Evolutionary conservation across 2,113 vertebrate genomes (phyloP).

Genomic region (Erinaceus europaeus): DNA sequence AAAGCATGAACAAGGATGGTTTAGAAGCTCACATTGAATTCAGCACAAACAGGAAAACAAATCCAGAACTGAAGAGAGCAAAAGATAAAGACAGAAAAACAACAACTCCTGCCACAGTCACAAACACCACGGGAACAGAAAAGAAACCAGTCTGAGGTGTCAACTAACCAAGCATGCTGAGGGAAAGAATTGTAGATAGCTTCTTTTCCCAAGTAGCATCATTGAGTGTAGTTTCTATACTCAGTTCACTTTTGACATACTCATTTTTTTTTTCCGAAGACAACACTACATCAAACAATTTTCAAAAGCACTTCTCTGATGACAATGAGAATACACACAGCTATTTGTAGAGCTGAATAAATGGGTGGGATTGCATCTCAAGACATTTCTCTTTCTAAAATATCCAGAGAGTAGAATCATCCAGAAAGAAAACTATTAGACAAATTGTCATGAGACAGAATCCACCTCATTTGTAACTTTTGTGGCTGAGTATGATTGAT

Average conservation of each 20-base stretch:
- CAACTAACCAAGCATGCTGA: conserved; percentile 37
- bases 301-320: conserved; percentile 43
- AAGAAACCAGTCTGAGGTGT: background rate
- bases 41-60: background rate
- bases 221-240: conserved; percentile 20
- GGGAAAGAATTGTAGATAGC: background rate
- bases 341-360: conserved; percentile 36
- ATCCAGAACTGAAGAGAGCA: background rate
- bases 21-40: conserved; percentile 56
- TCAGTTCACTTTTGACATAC: conserved; percentile 12
- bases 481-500: conserved; percentile 27
- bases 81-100: background rate
- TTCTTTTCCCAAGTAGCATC: conserved; percentile 35
- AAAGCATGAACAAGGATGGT: conserved; percentile 48
- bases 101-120: background rate
- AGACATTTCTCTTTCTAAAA: conserved; percentile 35
- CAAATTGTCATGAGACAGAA: conserved; percentile 35
- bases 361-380: conserved; percentile 30
- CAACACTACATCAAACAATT: conserved; percentile 37
- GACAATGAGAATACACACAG: conserved; percentile 37
- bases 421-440: conserved; percentile 44
- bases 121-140: conserved; percentile 17
- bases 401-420: conserved; percentile 18
- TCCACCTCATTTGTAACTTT: conserved; percentile 47
- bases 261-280: conserved; percentile 69